Conservation (phyloP, 2,113 vertebrate genomes). For the Himantopus leucocephalus region DNA sequence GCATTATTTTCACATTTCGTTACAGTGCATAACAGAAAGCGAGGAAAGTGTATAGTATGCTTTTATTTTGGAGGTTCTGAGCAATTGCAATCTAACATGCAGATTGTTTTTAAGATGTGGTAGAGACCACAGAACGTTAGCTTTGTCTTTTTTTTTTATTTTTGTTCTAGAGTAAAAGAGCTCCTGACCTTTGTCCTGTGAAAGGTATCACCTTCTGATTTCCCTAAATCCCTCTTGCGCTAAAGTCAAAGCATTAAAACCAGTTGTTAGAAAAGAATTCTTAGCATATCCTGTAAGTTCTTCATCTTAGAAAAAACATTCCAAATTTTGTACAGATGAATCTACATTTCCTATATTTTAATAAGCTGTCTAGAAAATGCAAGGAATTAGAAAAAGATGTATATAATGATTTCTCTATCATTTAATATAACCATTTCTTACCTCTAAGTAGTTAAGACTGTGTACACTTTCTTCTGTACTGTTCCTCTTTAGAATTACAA, state of each 20-base stretch:
- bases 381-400: slow-evolving; percentile 72
- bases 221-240: slow-evolving; percentile 49
- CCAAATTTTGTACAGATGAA: slow-evolving; percentile 62
- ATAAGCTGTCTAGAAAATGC: slow-evolving; percentile 71
- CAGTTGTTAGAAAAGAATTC: slow-evolving; percentile 68
- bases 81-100: slow-evolving; percentile 79
- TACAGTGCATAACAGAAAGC: slow-evolving; percentile 81
- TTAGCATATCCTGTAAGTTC: slow-evolving; percentile 32
- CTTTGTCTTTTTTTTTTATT: neutral
- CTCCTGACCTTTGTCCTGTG: slow-evolving; percentile 63
- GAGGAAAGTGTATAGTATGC: slow-evolving; percentile 69
- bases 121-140: slow-evolving; percentile 52
- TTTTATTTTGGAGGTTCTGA: slow-evolving; percentile 74
- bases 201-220: slow-evolving; percentile 48
- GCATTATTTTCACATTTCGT: slow-evolving; percentile 74
- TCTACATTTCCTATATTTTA: slow-evolving; percentile 58
- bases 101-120: slow-evolving; percentile 65
- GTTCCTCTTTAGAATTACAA: neutral
- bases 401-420: slow-evolving; percentile 54
- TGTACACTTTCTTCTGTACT: neutral
- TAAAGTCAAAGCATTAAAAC: slow-evolving; percentile 73
- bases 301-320: slow-evolving; percentile 64
- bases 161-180: slow-evolving; percentile 69
- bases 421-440: slow-evolving; percentile 46
- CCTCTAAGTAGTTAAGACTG: slow-evolving; percentile 42